Conservation (phyloP, 2,888 invertebrate genomes). For the Antheraea assamensis region DNA sequence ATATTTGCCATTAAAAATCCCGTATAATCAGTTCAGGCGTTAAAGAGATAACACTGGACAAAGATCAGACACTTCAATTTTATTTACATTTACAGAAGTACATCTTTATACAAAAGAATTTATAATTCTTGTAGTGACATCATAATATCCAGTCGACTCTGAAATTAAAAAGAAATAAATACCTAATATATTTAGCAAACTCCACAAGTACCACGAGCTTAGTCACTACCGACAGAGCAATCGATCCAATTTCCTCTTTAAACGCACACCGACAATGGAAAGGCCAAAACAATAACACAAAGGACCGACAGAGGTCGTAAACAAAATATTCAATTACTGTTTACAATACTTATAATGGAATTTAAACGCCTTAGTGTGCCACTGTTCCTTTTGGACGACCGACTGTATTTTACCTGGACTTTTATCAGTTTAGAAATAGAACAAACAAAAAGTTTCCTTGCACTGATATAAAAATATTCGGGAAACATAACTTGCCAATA, state of each 20-base stretch:
- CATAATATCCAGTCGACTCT: neutral
- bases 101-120: too few relatives aligned
- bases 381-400: slow-evolving; percentile 63
- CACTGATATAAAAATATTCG: neutral
- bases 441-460: slow-evolving; percentile 13
- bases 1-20: too few relatives aligned
- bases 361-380: slow-evolving; percentile 64
- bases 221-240: slow-evolving; percentile 30
- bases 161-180: slow-evolving; percentile 3
- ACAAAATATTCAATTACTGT: slow-evolving; percentile 50
- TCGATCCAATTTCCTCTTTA: slow-evolving; percentile 39
- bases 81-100: too few relatives aligned
- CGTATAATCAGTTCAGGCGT: too few relatives aligned
- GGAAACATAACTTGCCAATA: neutral
- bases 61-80: too few relatives aligned
- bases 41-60: too few relatives aligned
- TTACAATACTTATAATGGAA: slow-evolving; percentile 61
- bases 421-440: slow-evolving; percentile 26
- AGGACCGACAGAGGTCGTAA: slow-evolving; percentile 48
- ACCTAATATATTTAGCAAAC: neutral
- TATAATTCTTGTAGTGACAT: too few relatives aligned
- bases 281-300: slow-evolving; percentile 52
- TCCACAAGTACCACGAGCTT: slow-evolving; percentile 22
- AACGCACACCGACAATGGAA: slow-evolving; percentile 48
- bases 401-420: slow-evolving; percentile 35